These are phyloP conservation scores for Choloepus hoffmanni DNA, from an alignment of 2,113 vertebrate species.

Conservation along the genomic window DNA sequence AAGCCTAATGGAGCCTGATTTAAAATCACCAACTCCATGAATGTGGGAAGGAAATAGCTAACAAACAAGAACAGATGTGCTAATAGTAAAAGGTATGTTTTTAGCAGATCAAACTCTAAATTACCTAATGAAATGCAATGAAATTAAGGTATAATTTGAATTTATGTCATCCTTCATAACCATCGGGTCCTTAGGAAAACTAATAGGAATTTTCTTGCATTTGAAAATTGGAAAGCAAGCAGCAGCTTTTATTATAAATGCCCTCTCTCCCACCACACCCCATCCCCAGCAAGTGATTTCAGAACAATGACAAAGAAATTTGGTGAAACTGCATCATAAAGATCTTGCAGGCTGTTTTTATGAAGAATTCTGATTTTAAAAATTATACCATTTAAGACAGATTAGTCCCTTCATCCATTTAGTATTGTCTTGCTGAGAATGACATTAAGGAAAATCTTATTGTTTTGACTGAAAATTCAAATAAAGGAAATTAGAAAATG, in stretches of 20 bases:
- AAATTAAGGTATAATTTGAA: slow-evolving; percentile 18
- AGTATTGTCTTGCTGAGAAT: background rate
- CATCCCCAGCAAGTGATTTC: slow-evolving; percentile 18
- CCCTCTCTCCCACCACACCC: no score
- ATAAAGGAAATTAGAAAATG: background rate
- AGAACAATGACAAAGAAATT: background rate
- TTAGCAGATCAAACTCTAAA: slow-evolving; percentile 35
- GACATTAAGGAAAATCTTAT: background rate
- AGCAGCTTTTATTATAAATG: slow-evolving; percentile 19
- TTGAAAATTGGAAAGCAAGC: slow-evolving; percentile 36
- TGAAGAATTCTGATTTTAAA: background rate
- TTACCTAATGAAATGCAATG: slow-evolving; percentile 59
- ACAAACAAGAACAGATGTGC: background rate
- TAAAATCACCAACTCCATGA: slow-evolving; percentile 41
- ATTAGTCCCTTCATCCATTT: background rate
- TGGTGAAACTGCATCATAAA: background rate
- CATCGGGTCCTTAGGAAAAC: slow-evolving; percentile 46
- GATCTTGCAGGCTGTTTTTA: background rate
- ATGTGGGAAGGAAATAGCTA: background rate
- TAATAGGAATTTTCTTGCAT: slow-evolving; percentile 43
- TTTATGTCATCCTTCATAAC: slow-evolving; percentile 7
- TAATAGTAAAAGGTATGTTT: background rate
- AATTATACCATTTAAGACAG: background rate
- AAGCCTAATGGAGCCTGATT: background rate
- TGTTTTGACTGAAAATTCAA: background rate